phyloP scores from a whole-genome alignment of 2,888 invertebrate genomes.

The Coelinius sp. region DNA sequence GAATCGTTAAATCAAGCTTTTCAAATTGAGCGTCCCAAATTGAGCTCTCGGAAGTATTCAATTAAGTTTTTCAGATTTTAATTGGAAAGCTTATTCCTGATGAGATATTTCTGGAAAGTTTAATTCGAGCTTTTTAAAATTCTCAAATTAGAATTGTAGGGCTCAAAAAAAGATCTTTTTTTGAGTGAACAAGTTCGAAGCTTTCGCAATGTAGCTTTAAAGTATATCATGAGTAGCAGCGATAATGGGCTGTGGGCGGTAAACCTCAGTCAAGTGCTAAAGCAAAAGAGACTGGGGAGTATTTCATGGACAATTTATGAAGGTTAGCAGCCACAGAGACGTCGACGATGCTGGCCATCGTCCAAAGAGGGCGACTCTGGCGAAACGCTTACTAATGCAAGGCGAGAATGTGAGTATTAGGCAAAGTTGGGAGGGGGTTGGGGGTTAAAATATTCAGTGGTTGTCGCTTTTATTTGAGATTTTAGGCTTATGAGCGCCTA shows the following conservation, averaged over 20 bases:
- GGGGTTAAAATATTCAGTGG: conserved; percentile 48
- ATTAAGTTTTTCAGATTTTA: too few species aligned
- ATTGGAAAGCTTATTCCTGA: too few species aligned
- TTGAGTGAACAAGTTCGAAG: conserved; percentile 2
- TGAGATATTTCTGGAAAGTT: too few species aligned
- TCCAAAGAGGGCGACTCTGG: conserved; percentile 38
- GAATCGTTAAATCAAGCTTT: too few species aligned
- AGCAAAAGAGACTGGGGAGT: conserved; percentile 38
- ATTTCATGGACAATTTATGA: conserved; percentile 66
- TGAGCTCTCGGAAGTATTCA: too few species aligned
- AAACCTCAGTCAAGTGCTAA: conserved; percentile 24
- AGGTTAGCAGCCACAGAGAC: conserved; percentile 54
- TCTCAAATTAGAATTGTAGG: too few species aligned
- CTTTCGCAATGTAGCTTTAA: conserved; percentile 12
- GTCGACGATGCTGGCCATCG: conserved; percentile 27
- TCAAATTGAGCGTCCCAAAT: too few species aligned
- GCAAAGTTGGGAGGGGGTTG: conserved; percentile 20
- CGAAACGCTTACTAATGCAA: conserved; percentile 50
- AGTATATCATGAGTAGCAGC: conserved; percentile 22
- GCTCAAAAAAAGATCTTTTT: too few species aligned
- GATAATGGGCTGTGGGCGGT: conserved; percentile 8
- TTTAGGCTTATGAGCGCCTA: conserved; percentile 47
- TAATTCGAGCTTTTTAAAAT: too few species aligned
- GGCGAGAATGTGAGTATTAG: conserved; percentile 32
- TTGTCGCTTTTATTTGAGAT: conserved; percentile 51